Evolutionary conservation across 2,888 invertebrate species (phyloP).

Genomic region (Diarsia brunnea): DNA sequence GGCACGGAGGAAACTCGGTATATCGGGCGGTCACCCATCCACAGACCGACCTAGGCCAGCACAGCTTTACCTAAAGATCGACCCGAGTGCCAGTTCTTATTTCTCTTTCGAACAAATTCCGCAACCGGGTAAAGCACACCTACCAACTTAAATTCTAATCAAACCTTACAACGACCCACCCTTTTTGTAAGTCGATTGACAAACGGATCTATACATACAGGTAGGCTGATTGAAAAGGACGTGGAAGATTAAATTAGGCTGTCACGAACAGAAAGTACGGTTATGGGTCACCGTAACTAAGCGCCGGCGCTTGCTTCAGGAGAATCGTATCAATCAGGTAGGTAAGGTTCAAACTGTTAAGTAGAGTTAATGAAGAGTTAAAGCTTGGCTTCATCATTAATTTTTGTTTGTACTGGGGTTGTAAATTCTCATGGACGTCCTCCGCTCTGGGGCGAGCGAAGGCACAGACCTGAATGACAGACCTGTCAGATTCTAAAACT

Average conservation of each 20-base stretch:
- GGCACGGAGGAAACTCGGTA: no score
- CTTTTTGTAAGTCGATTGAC: constrained; percentile 14
- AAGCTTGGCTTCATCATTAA: neutral
- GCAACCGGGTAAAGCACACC: neutral
- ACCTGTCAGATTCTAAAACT: no score
- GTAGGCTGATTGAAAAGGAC: constrained; percentile 50
- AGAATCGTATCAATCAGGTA: constrained; percentile 4
- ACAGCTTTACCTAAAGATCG: no score
- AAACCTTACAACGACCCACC: neutral
- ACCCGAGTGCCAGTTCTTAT: no score
- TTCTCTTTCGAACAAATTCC: no score
- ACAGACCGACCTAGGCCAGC: no score
- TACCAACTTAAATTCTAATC: neutral
- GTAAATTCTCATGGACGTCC: no score
- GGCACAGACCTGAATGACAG: no score
- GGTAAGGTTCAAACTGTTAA: neutral
- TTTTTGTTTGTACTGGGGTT: no score
- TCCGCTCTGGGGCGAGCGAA: no score
- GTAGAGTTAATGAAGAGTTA: neutral
- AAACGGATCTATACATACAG: constrained; percentile 32
- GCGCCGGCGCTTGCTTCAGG: neutral
- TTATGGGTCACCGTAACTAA: constrained; percentile 41
- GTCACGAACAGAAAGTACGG: constrained; percentile 38
- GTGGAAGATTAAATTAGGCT: constrained; percentile 47
- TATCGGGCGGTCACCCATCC: no score